phyloP scores from a whole-genome alignment of 2,888 invertebrate species.

The Ophraella communa region DNA sequence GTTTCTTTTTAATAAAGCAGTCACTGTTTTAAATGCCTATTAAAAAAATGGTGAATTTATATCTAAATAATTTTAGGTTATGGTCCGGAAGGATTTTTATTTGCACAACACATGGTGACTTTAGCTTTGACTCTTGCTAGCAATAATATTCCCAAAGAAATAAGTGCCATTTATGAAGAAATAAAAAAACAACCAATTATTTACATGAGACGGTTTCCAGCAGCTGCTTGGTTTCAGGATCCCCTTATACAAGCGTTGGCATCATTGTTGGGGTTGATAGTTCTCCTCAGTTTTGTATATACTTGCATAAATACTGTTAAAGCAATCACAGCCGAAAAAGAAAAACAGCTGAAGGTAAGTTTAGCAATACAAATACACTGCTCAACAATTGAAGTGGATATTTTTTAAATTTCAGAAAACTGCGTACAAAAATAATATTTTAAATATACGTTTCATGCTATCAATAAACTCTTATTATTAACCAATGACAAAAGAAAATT shows the following conservation, averaged over 20 bases:
- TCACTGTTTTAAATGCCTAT: too few species aligned
- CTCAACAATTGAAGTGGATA: too few species aligned
- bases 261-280: conserved; percentile 73
- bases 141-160: conserved; percentile 3
- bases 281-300: conserved; percentile 82
- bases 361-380: too few species aligned
- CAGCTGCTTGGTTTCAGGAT: conserved; percentile 74
- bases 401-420: too few species aligned
- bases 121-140: conserved; percentile 43
- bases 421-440: too few species aligned
- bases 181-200: conserved; percentile 45
- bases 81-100: conserved; percentile 69
- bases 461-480: too few species aligned
- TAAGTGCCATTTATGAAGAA: not conserved
- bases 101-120: conserved; percentile 65
- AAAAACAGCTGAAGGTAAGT: conserved; percentile 73
- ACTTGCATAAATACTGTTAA: conserved; percentile 80
- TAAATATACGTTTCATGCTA: too few species aligned
- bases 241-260: conserved; percentile 70
- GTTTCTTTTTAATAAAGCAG: too few species aligned
- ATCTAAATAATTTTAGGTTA: conserved; percentile 61
- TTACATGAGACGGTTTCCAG: conserved; percentile 72
- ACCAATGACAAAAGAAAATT: too few species aligned
- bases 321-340: conserved; percentile 77
- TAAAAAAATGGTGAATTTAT: too few species aligned